Evolutionary conservation across 1,140 invertebrate genomes (phyloP).

Genomic region (Chironomus striatipennis): DNA sequence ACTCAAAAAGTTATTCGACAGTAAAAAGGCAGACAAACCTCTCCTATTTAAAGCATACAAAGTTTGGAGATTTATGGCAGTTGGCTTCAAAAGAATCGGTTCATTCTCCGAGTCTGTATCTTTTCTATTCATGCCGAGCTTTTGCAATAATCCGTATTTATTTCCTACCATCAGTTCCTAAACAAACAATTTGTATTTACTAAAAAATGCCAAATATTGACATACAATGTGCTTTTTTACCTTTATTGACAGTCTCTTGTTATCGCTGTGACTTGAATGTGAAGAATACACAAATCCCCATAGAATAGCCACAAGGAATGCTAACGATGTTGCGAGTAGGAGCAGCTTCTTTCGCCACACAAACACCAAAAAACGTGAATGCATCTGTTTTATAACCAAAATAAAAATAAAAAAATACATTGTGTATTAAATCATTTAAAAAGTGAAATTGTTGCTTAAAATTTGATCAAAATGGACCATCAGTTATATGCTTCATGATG

Average conservation of each 20-base stretch:
- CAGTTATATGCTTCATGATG: neutral
- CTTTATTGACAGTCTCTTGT: conserved; percentile 19
- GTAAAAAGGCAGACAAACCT: neutral
- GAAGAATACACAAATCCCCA: conserved; percentile 36
- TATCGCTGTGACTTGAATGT: neutral
- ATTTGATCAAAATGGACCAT: conserved; percentile 8
- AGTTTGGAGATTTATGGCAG: neutral
- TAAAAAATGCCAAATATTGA: conserved; percentile 16
- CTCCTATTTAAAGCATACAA: neutral
- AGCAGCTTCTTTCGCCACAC: conserved; percentile 39
- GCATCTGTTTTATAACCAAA: conserved; percentile 32
- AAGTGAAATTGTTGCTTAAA: neutral
- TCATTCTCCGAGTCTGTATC: conserved; percentile 30
- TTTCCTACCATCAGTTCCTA: conserved; percentile 27
- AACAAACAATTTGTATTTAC: conserved; percentile 17
- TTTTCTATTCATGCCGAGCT: conserved; percentile 26
- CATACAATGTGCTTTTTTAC: neutral
- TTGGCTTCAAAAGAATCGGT: neutral
- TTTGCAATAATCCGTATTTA: conserved; percentile 32
- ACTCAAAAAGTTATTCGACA: neutral
- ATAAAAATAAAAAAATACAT: neutral
- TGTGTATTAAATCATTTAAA: neutral
- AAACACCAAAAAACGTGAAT: conserved; percentile 37
- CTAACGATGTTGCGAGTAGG: conserved; percentile 32
- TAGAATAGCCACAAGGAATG: conserved; percentile 34